These are phyloP conservation scores for Danio rerio DNA, from an alignment of 2,113 vertebrate species.

Conservation along the genomic window GRCz12tu NC_133180.1:23905001-23905500, in stretches of 20 bases:
- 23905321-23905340: constrained; percentile 95
- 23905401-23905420: neutral
- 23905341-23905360: constrained; percentile 99
- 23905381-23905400: neutral
- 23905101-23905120: no score
- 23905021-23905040: no score
- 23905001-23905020: no score
- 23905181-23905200: neutral
- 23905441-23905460: neutral
- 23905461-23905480: neutral
- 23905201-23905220: neutral
- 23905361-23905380: constrained; percentile 99
- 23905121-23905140: neutral
- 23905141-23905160: neutral
- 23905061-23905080: no score
- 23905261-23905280: neutral
- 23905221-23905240: neutral
- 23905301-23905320: constrained; percentile 89
- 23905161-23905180: neutral
- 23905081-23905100: no score
- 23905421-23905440: neutral
- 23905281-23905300: neutral
- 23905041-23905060: no score
- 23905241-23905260: neutral
- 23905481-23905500: neutral